Evolutionary conservation across 2,797 vertebrate genomes (phyloP).

Genomic region (Lagorchestes hirsutus): DNA sequence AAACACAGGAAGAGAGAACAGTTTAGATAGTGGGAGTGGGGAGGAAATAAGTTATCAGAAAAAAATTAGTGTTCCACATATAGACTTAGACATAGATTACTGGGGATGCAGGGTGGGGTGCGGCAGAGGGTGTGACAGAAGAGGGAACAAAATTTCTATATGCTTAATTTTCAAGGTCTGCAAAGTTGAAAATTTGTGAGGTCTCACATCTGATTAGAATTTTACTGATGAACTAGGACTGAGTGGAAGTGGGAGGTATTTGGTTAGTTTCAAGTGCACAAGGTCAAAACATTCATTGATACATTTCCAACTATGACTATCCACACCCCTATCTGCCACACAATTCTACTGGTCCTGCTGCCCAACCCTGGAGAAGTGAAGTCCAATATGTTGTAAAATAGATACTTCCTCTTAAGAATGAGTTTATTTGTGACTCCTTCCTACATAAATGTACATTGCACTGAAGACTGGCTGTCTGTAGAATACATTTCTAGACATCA

Average conservation of each 20-base stretch:
- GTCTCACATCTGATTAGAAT: not conserved
- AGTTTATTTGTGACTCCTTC: not conserved
- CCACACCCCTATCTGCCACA: not conserved
- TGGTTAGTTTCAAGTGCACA: not conserved
- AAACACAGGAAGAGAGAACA: not conserved
- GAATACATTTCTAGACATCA: not conserved
- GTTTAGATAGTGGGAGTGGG: not conserved
- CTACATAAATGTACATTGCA: not conserved
- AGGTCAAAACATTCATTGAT: not conserved
- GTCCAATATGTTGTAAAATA: not conserved
- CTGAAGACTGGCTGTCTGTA: not conserved
- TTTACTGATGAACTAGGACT: not conserved
- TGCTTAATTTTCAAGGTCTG: not conserved
- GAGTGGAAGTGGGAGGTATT: not conserved
- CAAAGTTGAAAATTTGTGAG: not conserved
- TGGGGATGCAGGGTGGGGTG: rapidly evolving
- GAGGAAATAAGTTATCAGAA: not conserved
- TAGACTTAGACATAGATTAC: not conserved
- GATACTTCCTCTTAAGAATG: not conserved
- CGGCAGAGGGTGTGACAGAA: no score
- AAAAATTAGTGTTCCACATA: not conserved
- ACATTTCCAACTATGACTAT: not conserved
- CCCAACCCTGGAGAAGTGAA: not conserved
- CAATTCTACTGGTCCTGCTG: not conserved
- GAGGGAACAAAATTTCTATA: not conserved